Percentiles rank a stretch among this genome's conserved stretches.
Conservation (phyloP, 2,797 vertebrate species). For the Sebastiscus tertius region DNA sequence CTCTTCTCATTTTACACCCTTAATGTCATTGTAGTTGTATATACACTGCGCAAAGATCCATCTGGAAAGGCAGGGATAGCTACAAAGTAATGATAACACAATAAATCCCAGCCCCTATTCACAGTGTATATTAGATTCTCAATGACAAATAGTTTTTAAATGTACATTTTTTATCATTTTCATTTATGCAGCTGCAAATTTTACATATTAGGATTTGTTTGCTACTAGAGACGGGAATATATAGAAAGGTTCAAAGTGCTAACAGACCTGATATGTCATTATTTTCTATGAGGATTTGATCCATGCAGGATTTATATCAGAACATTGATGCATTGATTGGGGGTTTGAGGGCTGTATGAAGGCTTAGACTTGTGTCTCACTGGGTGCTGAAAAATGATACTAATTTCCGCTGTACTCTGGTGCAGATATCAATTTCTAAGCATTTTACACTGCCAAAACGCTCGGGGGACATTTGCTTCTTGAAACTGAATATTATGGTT, state of each 20-base stretch:
- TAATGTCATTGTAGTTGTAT: slow-evolving; percentile 14
- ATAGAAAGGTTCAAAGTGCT: neutral
- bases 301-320: neutral
- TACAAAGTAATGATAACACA: neutral
- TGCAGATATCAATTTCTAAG: neutral
- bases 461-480: neutral
- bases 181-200: neutral
- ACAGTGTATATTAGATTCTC: neutral
- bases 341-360: neutral
- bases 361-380: neutral
- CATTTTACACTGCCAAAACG: neutral
- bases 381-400: neutral
- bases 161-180: neutral
- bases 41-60: neutral
- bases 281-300: neutral
- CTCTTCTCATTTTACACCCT: slow-evolving; percentile 38
- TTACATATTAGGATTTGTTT: neutral
- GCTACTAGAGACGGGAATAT: neutral
- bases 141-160: neutral
- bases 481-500: slow-evolving; percentile 8
- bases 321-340: neutral
- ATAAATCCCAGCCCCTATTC: neutral
- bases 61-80: neutral
- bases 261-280: neutral
- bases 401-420: neutral